These are phyloP conservation scores for Gobius niger DNA, from an alignment of 2,113 vertebrate genomes.

Conservation along the genomic window DNA sequence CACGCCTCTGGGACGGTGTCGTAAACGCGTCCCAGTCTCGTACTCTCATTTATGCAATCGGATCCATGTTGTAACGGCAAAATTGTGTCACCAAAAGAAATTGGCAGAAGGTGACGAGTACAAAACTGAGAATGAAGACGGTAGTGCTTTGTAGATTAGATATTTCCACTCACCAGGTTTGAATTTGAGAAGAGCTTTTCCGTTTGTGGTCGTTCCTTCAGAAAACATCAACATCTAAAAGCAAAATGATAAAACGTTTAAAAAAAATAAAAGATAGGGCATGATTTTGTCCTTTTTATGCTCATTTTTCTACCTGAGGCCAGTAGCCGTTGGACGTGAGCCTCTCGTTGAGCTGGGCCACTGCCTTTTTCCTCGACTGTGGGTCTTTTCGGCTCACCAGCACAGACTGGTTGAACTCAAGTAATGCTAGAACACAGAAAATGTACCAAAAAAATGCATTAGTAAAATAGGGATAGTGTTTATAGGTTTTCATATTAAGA, in stretches of 20 bases:
- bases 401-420: slow-evolving; percentile 88
- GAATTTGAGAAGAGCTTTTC: slow-evolving; percentile 83
- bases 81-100: too few species aligned
- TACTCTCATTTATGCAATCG: neutral
- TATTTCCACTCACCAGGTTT: slow-evolving; percentile 81
- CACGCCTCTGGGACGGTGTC: too few species aligned
- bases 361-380: slow-evolving; percentile 82
- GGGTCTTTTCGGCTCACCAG: slow-evolving; percentile 85
- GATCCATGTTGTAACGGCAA: too few species aligned
- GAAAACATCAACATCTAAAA: slow-evolving; percentile 87
- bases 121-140: too few species aligned
- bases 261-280: neutral
- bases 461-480: neutral
- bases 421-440: slow-evolving; percentile 71
- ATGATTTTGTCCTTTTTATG: too few species aligned
- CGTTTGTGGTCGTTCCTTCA: slow-evolving; percentile 89
- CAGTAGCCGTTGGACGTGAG: slow-evolving; percentile 83
- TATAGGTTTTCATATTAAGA: too few species aligned
- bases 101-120: too few species aligned
- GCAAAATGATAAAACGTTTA: neutral
- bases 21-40: neutral
- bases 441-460: neutral
- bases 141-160: neutral
- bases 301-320: slow-evolving; percentile 80
- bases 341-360: slow-evolving; percentile 80